These are phyloP conservation scores for Troglohyphantes excavatus DNA, from an alignment of 2,888 invertebrate species.

Conservation along the genomic window DNA sequence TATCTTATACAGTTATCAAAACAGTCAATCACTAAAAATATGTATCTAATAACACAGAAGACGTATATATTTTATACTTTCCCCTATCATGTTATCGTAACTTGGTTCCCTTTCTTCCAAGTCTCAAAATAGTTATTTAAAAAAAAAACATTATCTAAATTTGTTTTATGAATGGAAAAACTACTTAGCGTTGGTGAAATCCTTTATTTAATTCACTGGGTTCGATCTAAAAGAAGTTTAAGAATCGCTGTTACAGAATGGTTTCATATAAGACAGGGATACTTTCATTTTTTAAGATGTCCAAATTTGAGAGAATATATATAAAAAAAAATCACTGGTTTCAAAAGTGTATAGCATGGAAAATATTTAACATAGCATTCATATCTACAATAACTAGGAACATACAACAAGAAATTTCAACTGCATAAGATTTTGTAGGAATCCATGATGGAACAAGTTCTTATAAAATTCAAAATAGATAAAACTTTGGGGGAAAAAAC, in stretches of 20 bases:
- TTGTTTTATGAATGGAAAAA: too few species aligned
- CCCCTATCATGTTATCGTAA: too few species aligned
- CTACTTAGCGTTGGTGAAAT: too few species aligned
- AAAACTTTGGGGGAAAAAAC: constrained; percentile 14
- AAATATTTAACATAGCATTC: constrained; percentile 18
- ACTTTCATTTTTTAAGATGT: background rate
- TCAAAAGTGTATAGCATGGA: constrained; percentile 9
- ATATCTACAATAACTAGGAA: constrained; percentile 55
- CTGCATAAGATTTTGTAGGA: constrained; percentile 6
- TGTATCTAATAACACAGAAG: too few species aligned
- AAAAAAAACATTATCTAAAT: too few species aligned
- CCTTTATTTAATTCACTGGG: too few species aligned
- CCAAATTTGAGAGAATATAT: background rate
- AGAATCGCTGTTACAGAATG: background rate
- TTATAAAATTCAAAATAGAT: constrained; percentile 19
- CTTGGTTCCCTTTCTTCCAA: too few species aligned
- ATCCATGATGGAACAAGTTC: constrained; percentile 16
- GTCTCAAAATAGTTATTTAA: too few species aligned
- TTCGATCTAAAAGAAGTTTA: too few species aligned
- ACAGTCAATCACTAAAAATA: too few species aligned
- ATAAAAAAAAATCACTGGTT: constrained; percentile 21
- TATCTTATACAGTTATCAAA: too few species aligned
- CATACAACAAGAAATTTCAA: constrained; percentile 26
- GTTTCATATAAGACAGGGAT: constrained; percentile 1
- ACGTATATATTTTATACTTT: too few species aligned